phyloP scores from a whole-genome alignment of 2,113 vertebrate species.

The Melanocharis versteri region DNA sequence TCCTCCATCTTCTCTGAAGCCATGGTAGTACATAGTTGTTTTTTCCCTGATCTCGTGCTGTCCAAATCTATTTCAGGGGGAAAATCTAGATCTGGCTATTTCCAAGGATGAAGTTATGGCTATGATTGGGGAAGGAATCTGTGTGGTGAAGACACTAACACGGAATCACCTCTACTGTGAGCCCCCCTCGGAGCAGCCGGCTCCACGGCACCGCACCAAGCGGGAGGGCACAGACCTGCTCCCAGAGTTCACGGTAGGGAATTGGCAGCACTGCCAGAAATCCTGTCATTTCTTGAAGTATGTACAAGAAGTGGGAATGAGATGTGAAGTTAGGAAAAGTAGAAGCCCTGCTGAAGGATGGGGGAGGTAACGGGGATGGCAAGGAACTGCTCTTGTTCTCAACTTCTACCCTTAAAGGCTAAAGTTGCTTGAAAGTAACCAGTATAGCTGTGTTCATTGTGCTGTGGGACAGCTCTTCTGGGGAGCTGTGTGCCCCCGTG shows the following conservation, averaged over 20 bases:
- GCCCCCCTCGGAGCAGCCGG: conserved; percentile 87
- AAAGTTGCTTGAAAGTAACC: background rate
- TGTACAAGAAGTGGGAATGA: background rate
- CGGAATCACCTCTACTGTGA: conserved; percentile 94
- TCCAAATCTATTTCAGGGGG: conserved; percentile 77
- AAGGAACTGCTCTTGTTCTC: background rate
- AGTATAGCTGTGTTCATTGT: background rate
- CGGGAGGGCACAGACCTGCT: conserved; percentile 82
- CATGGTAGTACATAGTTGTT: background rate
- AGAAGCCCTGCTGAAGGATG: background rate
- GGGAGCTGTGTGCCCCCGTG: background rate
- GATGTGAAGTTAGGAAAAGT: background rate
- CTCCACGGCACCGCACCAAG: conserved; percentile 72
- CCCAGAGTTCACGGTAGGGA: conserved; percentile 90
- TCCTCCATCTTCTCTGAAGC: background rate
- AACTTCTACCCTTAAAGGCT: background rate
- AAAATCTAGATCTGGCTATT: conserved; percentile 93
- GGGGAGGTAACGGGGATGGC: background rate
- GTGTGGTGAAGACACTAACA: conserved; percentile 92
- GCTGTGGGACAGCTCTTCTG: background rate
- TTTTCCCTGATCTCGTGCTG: background rate
- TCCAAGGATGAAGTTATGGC: conserved; percentile 95
- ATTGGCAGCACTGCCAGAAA: background rate
- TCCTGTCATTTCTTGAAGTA: background rate
- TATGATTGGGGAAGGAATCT: conserved; percentile 88